These are phyloP conservation scores for Corydoras sp. DNA, from an alignment of 2,113 vertebrate species.

Conservation along the genomic window DNA sequence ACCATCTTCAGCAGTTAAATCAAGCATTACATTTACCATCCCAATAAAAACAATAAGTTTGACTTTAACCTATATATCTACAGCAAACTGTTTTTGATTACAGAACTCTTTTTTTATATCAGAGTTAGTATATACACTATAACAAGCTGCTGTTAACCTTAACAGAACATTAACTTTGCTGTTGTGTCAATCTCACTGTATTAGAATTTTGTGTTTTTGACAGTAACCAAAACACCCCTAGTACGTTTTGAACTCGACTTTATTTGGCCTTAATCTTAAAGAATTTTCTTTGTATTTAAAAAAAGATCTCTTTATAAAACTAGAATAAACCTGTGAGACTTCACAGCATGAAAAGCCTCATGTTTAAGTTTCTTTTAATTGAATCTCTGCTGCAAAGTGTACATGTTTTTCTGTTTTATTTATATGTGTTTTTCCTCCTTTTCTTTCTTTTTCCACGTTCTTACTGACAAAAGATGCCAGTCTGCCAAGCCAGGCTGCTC, in stretches of 20 bases:
- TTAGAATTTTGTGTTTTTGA: not conserved
- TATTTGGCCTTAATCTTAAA: slow-evolving; percentile 3
- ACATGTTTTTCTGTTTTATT: slow-evolving; percentile 72
- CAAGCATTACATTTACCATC: not conserved
- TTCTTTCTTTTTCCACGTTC: slow-evolving; percentile 66
- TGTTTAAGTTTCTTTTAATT: slow-evolving; percentile 69
- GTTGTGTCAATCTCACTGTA: too few relatives aligned
- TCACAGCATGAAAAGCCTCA: slow-evolving; percentile 45
- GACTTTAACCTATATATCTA: too few relatives aligned
- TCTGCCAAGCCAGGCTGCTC: slow-evolving; percentile 71
- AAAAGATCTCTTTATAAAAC: not conserved
- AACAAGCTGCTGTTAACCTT: too few relatives aligned
- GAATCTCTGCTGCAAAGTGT: slow-evolving; percentile 70
- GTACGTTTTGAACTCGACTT: slow-evolving; percentile 6
- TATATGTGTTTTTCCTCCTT: slow-evolving; percentile 59
- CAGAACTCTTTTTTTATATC: not conserved
- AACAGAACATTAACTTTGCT: too few relatives aligned
- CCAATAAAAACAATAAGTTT: not conserved
- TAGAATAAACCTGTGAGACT: slow-evolving; percentile 34
- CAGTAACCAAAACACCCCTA: slow-evolving; percentile 3
- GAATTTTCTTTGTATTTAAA: too few relatives aligned
- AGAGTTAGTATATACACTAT: too few relatives aligned
- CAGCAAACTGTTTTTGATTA: too few relatives aligned
- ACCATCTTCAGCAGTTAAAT: too few relatives aligned
- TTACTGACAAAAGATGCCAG: slow-evolving; percentile 74